phyloP scores from a whole-genome alignment of 2,113 vertebrate species.

The Pollachius pollachius region DNA sequence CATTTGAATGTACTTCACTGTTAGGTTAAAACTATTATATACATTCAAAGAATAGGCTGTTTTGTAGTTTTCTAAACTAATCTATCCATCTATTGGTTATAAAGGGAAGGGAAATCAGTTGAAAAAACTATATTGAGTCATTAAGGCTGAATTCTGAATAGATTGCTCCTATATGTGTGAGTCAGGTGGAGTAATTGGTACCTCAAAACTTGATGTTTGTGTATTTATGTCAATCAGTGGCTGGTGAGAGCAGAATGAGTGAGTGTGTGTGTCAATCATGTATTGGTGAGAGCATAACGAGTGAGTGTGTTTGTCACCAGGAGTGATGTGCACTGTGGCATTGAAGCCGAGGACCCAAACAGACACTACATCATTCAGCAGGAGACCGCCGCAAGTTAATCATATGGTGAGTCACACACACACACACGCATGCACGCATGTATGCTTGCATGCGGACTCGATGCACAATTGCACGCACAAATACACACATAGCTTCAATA shows the following conservation, averaged over 20 bases:
- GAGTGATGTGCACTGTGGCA: conserved; percentile 83
- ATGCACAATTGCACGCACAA: conserved; percentile 7
- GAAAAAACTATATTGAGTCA: neutral
- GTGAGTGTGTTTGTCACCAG: conserved; percentile 49
- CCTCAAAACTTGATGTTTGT: neutral
- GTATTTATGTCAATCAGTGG: neutral
- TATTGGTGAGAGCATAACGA: neutral
- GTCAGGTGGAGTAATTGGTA: too few species aligned
- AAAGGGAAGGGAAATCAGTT: too few species aligned
- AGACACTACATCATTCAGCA: conserved; percentile 83
- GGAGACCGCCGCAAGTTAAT: conserved; percentile 89
- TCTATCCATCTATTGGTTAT: too few species aligned
- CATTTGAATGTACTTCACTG: neutral
- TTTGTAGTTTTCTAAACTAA: too few species aligned
- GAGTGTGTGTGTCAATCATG: conserved; percentile 5
- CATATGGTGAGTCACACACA: conserved; percentile 42
- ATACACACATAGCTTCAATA: neutral
- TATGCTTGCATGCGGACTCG: conserved; percentile 16
- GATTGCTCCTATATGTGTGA: neutral
- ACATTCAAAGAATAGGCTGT: too few species aligned
- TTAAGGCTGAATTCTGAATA: neutral
- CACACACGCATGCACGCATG: conserved; percentile 14
- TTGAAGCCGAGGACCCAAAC: conserved; percentile 81
- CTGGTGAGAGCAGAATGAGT: neutral
- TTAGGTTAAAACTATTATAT: neutral